Evolutionary conservation across 2,797 vertebrate genomes (phyloP).

Genomic region (Phylloscopus collybita): DNA sequence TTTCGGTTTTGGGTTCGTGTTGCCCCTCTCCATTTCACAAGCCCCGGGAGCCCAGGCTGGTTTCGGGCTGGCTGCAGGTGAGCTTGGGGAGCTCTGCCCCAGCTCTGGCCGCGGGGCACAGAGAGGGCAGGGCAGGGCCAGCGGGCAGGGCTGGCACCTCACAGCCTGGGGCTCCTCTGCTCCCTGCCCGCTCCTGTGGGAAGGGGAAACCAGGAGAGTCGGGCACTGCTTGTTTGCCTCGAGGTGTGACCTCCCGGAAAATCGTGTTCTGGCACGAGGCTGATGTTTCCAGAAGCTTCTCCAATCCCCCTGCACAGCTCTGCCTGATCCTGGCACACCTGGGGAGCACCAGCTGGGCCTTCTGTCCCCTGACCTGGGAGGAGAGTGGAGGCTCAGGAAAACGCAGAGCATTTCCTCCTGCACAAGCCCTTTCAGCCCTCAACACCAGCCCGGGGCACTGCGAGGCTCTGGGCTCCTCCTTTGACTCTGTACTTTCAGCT

Average conservation of each 20-base stretch:
- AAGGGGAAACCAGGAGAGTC: rapidly evolving
- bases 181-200: neutral
- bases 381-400: neutral
- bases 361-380: rapidly evolving
- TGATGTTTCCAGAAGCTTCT: neutral
- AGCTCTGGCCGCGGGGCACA: neutral
- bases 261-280: rapidly evolving
- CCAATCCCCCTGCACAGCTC: neutral
- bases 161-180: rapidly evolving
- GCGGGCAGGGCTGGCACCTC: neutral
- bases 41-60: neutral
- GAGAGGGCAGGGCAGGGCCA: neutral
- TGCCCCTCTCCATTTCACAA: conserved; percentile 38
- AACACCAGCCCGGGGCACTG: neutral
- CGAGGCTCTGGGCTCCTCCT: rapidly evolving
- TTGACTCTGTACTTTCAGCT: neutral
- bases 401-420: neutral
- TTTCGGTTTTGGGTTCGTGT: conserved; percentile 15
- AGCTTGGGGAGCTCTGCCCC: neutral
- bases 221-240: neutral
- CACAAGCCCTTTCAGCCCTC: neutral
- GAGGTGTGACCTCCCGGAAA: neutral
- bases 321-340: neutral
- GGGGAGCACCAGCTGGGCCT: neutral
- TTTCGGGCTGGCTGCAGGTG: neutral